Conservation (phyloP, 2,888 invertebrate species). For the Mesorhabditis belari region DNA sequence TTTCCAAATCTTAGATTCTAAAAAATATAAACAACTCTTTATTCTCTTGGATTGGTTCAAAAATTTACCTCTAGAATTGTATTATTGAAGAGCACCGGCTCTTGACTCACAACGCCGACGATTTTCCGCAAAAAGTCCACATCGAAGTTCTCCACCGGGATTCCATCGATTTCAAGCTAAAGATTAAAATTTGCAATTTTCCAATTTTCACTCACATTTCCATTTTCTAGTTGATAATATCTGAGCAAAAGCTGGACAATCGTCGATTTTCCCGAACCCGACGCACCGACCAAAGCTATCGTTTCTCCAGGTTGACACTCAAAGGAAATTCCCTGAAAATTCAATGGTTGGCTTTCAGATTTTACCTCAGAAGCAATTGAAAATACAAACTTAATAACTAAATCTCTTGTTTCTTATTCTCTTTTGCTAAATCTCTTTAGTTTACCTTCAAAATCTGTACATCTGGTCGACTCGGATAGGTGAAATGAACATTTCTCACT, state of each 20-base stretch:
- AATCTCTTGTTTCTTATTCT: too few relatives aligned
- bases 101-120: slow-evolving; percentile 54
- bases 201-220: slow-evolving; percentile 30
- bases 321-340: background rate
- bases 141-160: slow-evolving; percentile 55
- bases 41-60: background rate
- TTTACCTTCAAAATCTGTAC: slow-evolving; percentile 62
- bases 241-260: slow-evolving; percentile 54
- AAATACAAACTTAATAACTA: background rate
- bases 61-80: slow-evolving; percentile 53
- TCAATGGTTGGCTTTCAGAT: background rate
- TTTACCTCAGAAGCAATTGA: background rate
- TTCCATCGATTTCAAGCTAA: slow-evolving; percentile 55
- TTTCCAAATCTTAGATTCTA: slow-evolving; percentile 52
- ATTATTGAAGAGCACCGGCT: slow-evolving; percentile 64
- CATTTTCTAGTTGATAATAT: slow-evolving; percentile 54
- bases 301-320: slow-evolving; percentile 34
- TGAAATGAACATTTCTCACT: slow-evolving; percentile 66
- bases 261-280: slow-evolving; percentile 56
- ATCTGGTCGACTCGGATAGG: slow-evolving; percentile 71
- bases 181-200: background rate
- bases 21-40: background rate
- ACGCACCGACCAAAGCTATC: slow-evolving; percentile 53
- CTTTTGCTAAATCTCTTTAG: too few relatives aligned
- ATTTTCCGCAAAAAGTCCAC: slow-evolving; percentile 56